phyloP scores from a whole-genome alignment of 2,888 invertebrate species.

The Pseudococcus viburni region DNA sequence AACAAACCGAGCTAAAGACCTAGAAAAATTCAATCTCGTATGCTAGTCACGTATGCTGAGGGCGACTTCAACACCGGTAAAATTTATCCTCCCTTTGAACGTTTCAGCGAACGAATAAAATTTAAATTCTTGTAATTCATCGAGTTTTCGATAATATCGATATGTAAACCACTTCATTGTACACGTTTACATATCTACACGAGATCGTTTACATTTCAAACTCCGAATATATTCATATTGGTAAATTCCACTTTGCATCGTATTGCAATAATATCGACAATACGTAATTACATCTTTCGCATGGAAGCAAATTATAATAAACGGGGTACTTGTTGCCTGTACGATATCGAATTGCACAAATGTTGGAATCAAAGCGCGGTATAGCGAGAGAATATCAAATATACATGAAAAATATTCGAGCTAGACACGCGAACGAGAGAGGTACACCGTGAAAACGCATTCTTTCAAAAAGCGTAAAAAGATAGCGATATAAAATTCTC shows the following conservation, averaged over 20 bases:
- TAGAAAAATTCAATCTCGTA: neutral
- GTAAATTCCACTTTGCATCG: neutral
- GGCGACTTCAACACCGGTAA: conserved; percentile 12
- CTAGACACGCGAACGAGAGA: neutral
- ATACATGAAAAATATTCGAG: neutral
- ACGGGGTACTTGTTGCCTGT: neutral
- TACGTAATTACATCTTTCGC: neutral
- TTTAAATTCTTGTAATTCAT: conserved; percentile 1
- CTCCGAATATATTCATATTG: neutral
- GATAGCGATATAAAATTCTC: conserved; percentile 23
- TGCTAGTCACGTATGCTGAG: neutral
- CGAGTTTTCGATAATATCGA: neutral
- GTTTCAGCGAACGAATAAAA: neutral
- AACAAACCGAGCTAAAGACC: neutral
- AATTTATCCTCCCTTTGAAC: neutral
- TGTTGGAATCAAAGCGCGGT: neutral
- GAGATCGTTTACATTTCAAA: neutral
- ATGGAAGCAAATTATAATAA: neutral
- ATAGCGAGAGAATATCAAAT: neutral
- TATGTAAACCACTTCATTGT: neutral
- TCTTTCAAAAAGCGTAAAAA: neutral
- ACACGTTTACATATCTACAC: neutral
- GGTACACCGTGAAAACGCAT: neutral
- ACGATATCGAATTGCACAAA: conserved; percentile 6
- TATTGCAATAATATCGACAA: neutral